phyloP scores from a whole-genome alignment of 1,140 invertebrate species.

The Ips typographus region DNA sequence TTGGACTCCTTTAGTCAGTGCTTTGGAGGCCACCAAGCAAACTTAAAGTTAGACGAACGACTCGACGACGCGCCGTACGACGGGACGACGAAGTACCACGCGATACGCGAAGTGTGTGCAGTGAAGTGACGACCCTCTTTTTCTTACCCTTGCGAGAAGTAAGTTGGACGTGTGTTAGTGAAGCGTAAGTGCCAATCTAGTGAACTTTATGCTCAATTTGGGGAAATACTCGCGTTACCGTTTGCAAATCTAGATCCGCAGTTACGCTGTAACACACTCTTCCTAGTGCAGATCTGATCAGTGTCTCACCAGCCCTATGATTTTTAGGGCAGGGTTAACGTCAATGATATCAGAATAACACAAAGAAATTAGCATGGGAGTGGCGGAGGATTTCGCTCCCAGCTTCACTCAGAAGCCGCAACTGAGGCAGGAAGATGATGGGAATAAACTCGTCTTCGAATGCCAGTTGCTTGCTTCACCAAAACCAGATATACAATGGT shows the following conservation, averaged over 20 bases:
- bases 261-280: slow-evolving; percentile 27
- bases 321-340: slow-evolving; percentile 44
- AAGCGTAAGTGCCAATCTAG: slow-evolving; percentile 39
- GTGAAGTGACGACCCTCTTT: slow-evolving; percentile 40
- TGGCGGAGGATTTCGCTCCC: slow-evolving; percentile 91
- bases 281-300: neutral
- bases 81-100: slow-evolving; percentile 48
- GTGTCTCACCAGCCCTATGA: neutral
- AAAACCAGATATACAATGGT: slow-evolving; percentile 91
- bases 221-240: neutral
- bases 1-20: slow-evolving; percentile 50
- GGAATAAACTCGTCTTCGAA: slow-evolving; percentile 93
- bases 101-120: slow-evolving; percentile 41
- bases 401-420: slow-evolving; percentile 97
- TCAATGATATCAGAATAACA: slow-evolving; percentile 48
- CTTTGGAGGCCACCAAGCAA: slow-evolving; percentile 52
- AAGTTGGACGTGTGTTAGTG: slow-evolving; percentile 41
- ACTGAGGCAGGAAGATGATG: slow-evolving; percentile 92
- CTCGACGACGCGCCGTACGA: slow-evolving; percentile 50
- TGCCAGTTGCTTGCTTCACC: slow-evolving; percentile 80
- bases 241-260: slow-evolving; percentile 25
- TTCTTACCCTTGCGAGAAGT: slow-evolving; percentile 42
- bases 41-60: slow-evolving; percentile 52
- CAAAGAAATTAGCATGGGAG: slow-evolving; percentile 63
- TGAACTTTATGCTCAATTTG: slow-evolving; percentile 16